A percentile compares a stretch with the other conserved stretches of the same genome.
Conservation (phyloP, 2,888 invertebrate genomes). For the Vanessa cardui region DNA sequence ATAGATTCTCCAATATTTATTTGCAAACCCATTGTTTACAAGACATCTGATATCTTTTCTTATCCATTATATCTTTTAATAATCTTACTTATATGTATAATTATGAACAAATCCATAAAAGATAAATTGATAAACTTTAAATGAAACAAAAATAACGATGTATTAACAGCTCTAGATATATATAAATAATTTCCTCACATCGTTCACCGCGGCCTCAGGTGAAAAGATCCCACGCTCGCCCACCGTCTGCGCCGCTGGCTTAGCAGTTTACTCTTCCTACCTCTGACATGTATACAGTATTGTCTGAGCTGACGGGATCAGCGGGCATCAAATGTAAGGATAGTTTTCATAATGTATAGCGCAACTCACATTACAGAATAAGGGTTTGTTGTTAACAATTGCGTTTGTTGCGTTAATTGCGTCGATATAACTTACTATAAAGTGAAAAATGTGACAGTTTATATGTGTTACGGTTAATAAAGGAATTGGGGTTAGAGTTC, state of each 20-base stretch:
- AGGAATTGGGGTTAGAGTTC: too few relatives aligned
- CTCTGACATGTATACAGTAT: constrained; percentile 38
- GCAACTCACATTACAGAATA: not conserved
- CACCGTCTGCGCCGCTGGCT: constrained; percentile 65
- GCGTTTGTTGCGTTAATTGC: too few relatives aligned
- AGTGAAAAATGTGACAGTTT: too few relatives aligned
- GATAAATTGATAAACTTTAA: not conserved
- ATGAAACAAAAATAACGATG: not conserved
- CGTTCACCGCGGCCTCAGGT: constrained; percentile 70
- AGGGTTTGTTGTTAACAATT: too few relatives aligned
- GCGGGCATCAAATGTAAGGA: not conserved
- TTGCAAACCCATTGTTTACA: too few relatives aligned
- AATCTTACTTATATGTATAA: too few relatives aligned
- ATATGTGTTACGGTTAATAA: too few relatives aligned
- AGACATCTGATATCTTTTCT: too few relatives aligned
- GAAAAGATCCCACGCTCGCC: constrained; percentile 78
- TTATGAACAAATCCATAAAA: too few relatives aligned
- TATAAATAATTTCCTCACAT: constrained; percentile 44
- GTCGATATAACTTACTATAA: too few relatives aligned
- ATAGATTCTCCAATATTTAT: too few relatives aligned
- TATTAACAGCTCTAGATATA: constrained; percentile 36
- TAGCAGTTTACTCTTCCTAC: constrained; percentile 57
- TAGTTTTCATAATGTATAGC: not conserved
- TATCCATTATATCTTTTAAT: too few relatives aligned
- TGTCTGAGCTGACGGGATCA: constrained; percentile 36